phyloP scores from a whole-genome alignment of 2,797 vertebrate species.

The Liparis tanakae region DNA sequence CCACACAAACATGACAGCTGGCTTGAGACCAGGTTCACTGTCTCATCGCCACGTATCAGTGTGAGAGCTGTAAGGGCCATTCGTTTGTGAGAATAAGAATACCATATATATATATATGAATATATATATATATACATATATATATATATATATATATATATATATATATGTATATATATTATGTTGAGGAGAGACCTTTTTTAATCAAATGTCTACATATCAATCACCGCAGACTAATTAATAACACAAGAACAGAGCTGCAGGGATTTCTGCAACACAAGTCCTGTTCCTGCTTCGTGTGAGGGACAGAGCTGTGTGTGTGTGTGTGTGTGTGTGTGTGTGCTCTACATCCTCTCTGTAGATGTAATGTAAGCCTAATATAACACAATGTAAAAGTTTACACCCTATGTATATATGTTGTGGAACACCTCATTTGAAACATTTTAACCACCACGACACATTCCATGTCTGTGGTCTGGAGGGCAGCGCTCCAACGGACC shows the following conservation, averaged over 20 bases:
- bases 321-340: too few species aligned
- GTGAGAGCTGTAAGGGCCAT: background rate
- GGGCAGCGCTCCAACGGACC: slow-evolving; percentile 85
- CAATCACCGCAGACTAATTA: background rate
- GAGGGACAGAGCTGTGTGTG: too few species aligned
- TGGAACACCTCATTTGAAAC: too few species aligned
- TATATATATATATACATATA: too few species aligned
- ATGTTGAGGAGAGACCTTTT: background rate
- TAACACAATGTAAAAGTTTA: too few species aligned
- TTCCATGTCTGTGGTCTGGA: slow-evolving; percentile 89
- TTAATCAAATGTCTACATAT: background rate
- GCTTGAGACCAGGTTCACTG: slow-evolving; percentile 14
- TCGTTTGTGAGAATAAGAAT: background rate
- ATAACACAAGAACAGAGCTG: slow-evolving; percentile 6
- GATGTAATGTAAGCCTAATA: too few species aligned
- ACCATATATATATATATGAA: background rate
- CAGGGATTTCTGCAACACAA: slow-evolving; percentile 20
- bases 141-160: too few species aligned
- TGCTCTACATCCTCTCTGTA: too few species aligned
- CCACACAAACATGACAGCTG: slow-evolving; percentile 37
- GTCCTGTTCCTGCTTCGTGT: slow-evolving; percentile 29
- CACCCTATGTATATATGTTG: too few species aligned
- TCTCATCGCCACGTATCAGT: background rate
- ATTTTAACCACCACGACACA: too few species aligned
- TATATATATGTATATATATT: background rate